phyloP scores from a whole-genome alignment of 2,888 invertebrate species.

The Teinopalpus imperialis region DNA sequence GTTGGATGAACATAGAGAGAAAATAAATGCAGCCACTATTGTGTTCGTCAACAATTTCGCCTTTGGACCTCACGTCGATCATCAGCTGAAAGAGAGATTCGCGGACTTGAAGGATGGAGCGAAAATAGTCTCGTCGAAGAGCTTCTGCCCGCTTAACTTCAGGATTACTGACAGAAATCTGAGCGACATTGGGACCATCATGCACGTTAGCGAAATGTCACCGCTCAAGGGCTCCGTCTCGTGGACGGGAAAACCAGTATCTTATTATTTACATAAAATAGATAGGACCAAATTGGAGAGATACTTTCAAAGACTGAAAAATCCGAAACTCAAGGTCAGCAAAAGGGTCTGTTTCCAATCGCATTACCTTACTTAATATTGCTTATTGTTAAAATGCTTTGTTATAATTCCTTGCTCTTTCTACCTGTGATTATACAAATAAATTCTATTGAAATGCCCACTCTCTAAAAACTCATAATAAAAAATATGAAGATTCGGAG shows the following conservation, averaged over 20 bases:
- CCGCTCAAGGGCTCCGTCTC: slow-evolving; percentile 97
- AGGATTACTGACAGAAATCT: slow-evolving; percentile 98
- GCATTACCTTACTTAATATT: slow-evolving; percentile 40
- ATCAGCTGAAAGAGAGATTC: slow-evolving; percentile 97
- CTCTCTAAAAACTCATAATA: no score
- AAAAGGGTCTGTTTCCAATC: slow-evolving; percentile 80
- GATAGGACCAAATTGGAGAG: slow-evolving; percentile 98
- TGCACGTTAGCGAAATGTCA: slow-evolving; percentile 98
- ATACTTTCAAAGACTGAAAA: slow-evolving; percentile 97
- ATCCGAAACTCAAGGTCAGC: slow-evolving; percentile 89
- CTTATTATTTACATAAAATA: slow-evolving; percentile 98
- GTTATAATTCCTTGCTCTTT: slow-evolving; percentile 3
- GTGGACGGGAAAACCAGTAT: slow-evolving; percentile 99
- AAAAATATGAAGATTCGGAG: no score
- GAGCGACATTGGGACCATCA: slow-evolving; percentile 98
- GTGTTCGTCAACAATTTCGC: slow-evolving; percentile 99
- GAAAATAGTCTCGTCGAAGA: slow-evolving; percentile 98
- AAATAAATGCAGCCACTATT: slow-evolving; percentile 95
- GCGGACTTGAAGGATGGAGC: slow-evolving; percentile 97
- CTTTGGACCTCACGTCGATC: slow-evolving; percentile 98
- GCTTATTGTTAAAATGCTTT: slow-evolving; percentile 25
- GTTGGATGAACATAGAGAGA: slow-evolving; percentile 94
- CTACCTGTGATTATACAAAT: no score
- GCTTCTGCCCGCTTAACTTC: slow-evolving; percentile 99
- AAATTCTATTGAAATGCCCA: no score